A percentile compares a stretch with the other conserved stretches of the same genome.
Conservation (phyloP, 2,113 vertebrate species). For the Clarias gariepinus region DNA sequence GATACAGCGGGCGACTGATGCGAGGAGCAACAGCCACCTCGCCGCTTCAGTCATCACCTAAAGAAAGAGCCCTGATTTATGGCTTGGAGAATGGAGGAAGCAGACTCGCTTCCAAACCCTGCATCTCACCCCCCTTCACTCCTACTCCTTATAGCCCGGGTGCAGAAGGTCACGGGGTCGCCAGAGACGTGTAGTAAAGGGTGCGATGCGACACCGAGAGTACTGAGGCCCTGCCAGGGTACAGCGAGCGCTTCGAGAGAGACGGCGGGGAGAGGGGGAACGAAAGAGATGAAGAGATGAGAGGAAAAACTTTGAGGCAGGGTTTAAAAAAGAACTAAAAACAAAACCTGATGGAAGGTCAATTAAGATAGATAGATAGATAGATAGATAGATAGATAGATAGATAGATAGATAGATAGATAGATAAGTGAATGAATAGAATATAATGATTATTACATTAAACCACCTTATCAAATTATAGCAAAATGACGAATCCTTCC, state of each 20-base stretch:
- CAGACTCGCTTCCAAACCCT: not conserved
- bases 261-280: not conserved
- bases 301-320: not conserved
- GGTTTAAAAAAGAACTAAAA: not conserved
- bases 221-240: not conserved
- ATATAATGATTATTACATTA: not conserved
- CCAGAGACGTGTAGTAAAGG: not conserved
- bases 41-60: constrained; percentile 21
- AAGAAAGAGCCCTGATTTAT: constrained; percentile 21
- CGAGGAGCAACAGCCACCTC: constrained; percentile 20
- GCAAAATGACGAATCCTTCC: not conserved
- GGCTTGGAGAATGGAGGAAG: not conserved
- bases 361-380: not conserved
- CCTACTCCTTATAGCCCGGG: constrained; percentile 4
- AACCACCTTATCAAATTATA: not conserved
- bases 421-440: not conserved
- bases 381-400: not conserved
- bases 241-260: too few species aligned
- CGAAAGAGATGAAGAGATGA: not conserved
- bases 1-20: constrained; percentile 32
- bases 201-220: constrained; percentile 21
- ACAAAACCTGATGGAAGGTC: too few species aligned
- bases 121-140: not conserved
- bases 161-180: not conserved
- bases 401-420: not conserved